phyloP scores from a whole-genome alignment of 2,113 vertebrate species.

The Trogon melanurus region DNA sequence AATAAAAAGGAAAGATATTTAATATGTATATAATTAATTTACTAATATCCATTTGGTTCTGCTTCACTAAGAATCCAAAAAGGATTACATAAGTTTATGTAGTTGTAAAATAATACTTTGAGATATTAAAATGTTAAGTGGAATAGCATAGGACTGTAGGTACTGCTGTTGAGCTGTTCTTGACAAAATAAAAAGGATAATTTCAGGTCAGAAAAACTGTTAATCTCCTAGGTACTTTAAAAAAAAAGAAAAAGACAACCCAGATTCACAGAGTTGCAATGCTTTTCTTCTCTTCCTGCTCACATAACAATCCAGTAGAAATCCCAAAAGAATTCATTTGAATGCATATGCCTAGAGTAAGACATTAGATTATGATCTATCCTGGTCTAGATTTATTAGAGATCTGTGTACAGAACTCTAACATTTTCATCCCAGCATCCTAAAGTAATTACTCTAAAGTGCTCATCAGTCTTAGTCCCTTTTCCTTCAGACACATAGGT shows the following conservation, averaged over 20 bases:
- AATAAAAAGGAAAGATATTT: too few relatives aligned
- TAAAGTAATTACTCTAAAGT: not conserved
- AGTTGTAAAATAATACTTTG: not conserved
- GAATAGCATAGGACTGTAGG: not conserved
- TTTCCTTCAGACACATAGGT: not conserved
- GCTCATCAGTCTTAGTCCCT: not conserved
- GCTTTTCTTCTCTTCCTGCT: not conserved
- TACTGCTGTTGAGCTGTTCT: not conserved
- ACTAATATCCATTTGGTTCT: not conserved
- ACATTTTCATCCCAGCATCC: not conserved
- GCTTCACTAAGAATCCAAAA: not conserved
- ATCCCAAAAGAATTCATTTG: not conserved
- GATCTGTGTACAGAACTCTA: not conserved
- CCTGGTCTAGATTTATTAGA: not conserved
- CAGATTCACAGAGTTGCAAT: not conserved
- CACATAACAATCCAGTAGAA: not conserved
- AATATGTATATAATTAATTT: not conserved
- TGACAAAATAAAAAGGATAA: constrained; percentile 4
- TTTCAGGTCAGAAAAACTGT: not conserved
- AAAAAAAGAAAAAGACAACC: not conserved
- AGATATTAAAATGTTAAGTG: not conserved
- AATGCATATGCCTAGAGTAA: not conserved
- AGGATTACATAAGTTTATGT: not conserved
- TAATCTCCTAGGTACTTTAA: not conserved
- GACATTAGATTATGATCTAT: not conserved